A percentile compares a stretch with the other conserved stretches of the same genome.
These are phyloP conservation scores for Heliconius erato DNA, from an alignment of 2,888 invertebrate species.

Conservation along the genomic window DNA sequence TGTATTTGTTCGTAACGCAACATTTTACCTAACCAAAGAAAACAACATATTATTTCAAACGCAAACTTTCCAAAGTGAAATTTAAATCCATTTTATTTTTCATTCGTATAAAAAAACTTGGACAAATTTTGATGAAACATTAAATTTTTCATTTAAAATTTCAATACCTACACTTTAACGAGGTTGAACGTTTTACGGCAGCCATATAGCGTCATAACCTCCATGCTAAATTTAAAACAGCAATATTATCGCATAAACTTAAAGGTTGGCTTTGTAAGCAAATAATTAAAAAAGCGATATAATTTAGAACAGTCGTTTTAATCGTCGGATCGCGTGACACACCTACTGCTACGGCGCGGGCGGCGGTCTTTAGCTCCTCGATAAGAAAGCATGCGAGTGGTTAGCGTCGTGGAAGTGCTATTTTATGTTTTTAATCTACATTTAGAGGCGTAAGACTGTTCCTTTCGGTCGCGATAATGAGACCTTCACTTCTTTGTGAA, in stretches of 20 bases:
- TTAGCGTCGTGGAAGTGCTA: slow-evolving; percentile 67
- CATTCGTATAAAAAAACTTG: not conserved
- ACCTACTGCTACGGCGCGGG: slow-evolving; percentile 54
- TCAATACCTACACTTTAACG: not conserved
- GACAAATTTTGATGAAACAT: not conserved
- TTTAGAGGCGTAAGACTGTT: slow-evolving; percentile 68
- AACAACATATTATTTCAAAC: not conserved
- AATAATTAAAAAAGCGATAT: slow-evolving; percentile 70
- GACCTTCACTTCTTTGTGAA: slow-evolving; percentile 32
- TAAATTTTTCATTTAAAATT: not conserved
- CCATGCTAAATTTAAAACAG: slow-evolving; percentile 33
- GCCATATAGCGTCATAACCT: slow-evolving; percentile 24
- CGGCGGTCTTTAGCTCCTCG: slow-evolving; percentile 67
- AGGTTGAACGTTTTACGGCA: slow-evolving; percentile 7
- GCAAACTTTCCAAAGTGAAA: not conserved
- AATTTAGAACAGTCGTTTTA: slow-evolving; percentile 64
- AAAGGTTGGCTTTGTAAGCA: slow-evolving; percentile 53
- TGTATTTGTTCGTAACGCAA: not conserved
- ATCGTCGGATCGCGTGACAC: slow-evolving; percentile 77
- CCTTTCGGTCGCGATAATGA: slow-evolving; percentile 57
- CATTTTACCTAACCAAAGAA: not conserved
- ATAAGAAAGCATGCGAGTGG: slow-evolving; percentile 65
- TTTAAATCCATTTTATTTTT: not conserved
- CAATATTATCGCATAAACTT: slow-evolving; percentile 45
- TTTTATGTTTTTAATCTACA: slow-evolving; percentile 77